Evolutionary conservation across 2,888 invertebrate species (phyloP), one percentile per base, ranked within the genome.

Genomic region (Eurytoma adleriae): DNA sequence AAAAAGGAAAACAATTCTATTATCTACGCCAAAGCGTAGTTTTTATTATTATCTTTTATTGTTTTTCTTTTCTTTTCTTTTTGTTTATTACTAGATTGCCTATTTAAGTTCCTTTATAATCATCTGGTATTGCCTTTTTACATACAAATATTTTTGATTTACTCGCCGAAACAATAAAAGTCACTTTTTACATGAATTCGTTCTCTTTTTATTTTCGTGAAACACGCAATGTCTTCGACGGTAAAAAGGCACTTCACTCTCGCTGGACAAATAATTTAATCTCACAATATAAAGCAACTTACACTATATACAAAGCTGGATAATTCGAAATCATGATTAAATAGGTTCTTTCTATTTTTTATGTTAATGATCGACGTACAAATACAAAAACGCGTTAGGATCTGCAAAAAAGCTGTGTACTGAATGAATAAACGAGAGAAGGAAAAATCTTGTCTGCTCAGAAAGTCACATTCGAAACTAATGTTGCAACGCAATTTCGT

Each of bases 221-320:
- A 54, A 54, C n/a, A 16, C 20, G 18, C 18, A 18, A 10, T 20
- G 20, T 24, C 13, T 40, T 64, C 48, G 48, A 48, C 48, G 3
- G 48, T 64, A 40, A 48, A n/a, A 48, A 64, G 40, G 18, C 64
- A 64, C 18, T 30, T 27, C 7, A 52, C 27, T 75, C 18, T 10
- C 57, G 7, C 52, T 68, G 71, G 13, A 56, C 24, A 76, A 76
- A 40, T 80, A 80, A 80, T 80, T 80, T 80, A 80, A 76, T 76
- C 62, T 80, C 56, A 56, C 68, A 68, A 68, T 18, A 67, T 71
- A 77, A 54, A 67, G 59, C 24, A 40, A 52, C 70, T 71, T 73
- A 74, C 27, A 66, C 61, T 77, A 77, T 80, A 10, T 80, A 73
- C 77, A 80, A 69, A 73, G 62, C 61, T 64, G 40, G 52, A 50